A percentile compares a stretch with the other conserved stretches of the same genome.
Evolutionary conservation across 2,888 invertebrate species (phyloP).

Genomic region (Mimas tiliae): DNA sequence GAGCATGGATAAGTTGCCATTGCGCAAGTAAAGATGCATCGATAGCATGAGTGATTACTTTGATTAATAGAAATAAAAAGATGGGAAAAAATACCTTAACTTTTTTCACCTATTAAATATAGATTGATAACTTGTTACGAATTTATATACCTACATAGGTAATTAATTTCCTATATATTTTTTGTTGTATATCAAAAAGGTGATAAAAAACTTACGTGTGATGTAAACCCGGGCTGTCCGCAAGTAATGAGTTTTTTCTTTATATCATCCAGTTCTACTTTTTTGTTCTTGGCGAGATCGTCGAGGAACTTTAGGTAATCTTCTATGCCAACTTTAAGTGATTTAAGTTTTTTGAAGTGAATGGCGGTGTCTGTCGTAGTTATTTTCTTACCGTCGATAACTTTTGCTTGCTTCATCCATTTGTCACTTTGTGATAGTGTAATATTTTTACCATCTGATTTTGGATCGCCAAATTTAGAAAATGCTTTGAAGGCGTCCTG

Average conservation of each 20-base stretch:
- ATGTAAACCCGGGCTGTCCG: slow-evolving; percentile 89
- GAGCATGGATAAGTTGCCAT: too few relatives aligned
- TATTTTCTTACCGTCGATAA: slow-evolving; percentile 92
- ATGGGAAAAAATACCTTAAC: too few relatives aligned
- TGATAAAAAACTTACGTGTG: slow-evolving; percentile 62
- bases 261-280: slow-evolving; percentile 90
- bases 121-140: too few relatives aligned
- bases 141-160: too few relatives aligned
- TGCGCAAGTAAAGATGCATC: too few relatives aligned
- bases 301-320: slow-evolving; percentile 95
- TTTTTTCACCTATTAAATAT: too few relatives aligned
- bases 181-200: not conserved
- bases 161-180: too few relatives aligned
- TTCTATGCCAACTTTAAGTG: slow-evolving; percentile 88
- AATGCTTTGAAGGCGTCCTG: slow-evolving; percentile 91
- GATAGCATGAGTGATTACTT: too few relatives aligned
- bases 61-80: too few relatives aligned
- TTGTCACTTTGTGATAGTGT: slow-evolving; percentile 96
- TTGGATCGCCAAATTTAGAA: slow-evolving; percentile 94
- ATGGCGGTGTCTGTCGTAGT: slow-evolving; percentile 96
- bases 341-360: slow-evolving; percentile 94
- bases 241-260: slow-evolving; percentile 92
- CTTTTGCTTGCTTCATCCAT: slow-evolving; percentile 96
- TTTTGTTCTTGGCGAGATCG: slow-evolving; percentile 93
- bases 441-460: slow-evolving; percentile 93